phyloP scores from a whole-genome alignment of 2,888 invertebrate species.

The Mimachlamys varia region DNA sequence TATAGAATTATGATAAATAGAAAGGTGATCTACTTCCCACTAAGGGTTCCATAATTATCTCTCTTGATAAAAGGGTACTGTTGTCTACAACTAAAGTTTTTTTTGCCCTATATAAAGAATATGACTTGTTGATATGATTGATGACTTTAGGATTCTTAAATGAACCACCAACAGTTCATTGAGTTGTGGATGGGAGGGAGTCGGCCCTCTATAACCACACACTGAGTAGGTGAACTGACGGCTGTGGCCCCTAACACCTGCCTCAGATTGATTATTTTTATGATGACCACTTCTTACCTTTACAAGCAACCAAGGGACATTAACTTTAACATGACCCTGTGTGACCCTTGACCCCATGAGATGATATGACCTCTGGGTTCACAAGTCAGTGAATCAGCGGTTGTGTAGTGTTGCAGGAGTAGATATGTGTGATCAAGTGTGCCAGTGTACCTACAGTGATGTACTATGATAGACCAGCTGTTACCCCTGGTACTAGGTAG shows the following conservation, averaged over 20 bases:
- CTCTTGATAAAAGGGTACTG: neutral
- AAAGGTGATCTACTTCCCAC: neutral
- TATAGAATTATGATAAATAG: neutral
- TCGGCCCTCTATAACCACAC: neutral
- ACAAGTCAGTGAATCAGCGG: neutral
- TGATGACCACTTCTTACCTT: neutral
- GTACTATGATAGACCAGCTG: neutral
- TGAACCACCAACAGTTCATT: neutral
- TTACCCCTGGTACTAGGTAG: neutral
- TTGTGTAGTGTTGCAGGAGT: neutral
- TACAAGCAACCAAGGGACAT: neutral
- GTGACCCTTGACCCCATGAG: neutral
- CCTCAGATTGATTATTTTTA: neutral
- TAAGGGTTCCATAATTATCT: too few relatives aligned
- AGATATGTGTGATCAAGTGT: neutral
- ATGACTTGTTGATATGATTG: neutral
- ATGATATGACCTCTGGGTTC: constrained; percentile 10
- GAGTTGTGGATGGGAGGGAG: too few relatives aligned
- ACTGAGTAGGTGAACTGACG: neutral
- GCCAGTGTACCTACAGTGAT: neutral
- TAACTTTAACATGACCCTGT: neutral
- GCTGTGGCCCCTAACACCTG: neutral
- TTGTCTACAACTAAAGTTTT: too few relatives aligned
- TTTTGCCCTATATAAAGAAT: too few relatives aligned
- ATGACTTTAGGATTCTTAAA: neutral